Evolutionary conservation across 2,113 vertebrate genomes (phyloP).

Genomic region (Erythrolamprus reginae): DNA sequence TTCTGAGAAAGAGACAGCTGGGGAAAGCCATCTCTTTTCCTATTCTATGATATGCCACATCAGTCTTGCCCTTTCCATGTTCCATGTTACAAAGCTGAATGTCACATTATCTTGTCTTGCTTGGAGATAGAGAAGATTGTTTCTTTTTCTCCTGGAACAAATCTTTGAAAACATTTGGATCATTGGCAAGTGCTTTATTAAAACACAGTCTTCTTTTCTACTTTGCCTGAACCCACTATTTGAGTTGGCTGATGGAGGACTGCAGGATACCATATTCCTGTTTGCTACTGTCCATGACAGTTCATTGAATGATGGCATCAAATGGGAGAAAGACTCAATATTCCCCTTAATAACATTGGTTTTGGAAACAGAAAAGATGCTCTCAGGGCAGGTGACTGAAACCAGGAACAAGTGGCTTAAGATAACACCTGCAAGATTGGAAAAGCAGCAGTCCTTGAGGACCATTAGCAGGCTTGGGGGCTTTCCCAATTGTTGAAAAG

Average conservation of each 20-base stretch:
- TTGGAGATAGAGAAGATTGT: not conserved
- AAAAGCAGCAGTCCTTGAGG: not conserved
- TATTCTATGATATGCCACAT: not conserved
- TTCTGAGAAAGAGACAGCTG: not conserved
- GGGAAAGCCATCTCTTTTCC: not conserved
- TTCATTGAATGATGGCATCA: not conserved
- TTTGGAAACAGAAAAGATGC: not conserved
- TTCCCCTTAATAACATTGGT: not conserved
- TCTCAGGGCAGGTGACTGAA: not conserved
- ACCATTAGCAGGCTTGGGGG: not conserved
- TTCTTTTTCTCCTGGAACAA: not conserved
- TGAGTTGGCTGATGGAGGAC: not conserved
- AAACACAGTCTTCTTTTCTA: not conserved
- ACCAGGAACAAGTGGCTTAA: not conserved
- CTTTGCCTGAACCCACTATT: not conserved
- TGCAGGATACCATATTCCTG: not conserved
- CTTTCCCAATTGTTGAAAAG: not conserved
- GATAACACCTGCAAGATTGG: not conserved
- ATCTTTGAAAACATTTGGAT: not conserved
- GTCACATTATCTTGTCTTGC: not conserved
- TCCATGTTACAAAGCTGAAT: not conserved
- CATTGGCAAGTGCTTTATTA: not conserved
- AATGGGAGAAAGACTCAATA: not conserved
- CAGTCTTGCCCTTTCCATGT: not conserved
- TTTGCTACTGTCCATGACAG: not conserved